Conservation (phyloP, 2,888 invertebrate genomes). For the Microdon myrmicae region DNA sequence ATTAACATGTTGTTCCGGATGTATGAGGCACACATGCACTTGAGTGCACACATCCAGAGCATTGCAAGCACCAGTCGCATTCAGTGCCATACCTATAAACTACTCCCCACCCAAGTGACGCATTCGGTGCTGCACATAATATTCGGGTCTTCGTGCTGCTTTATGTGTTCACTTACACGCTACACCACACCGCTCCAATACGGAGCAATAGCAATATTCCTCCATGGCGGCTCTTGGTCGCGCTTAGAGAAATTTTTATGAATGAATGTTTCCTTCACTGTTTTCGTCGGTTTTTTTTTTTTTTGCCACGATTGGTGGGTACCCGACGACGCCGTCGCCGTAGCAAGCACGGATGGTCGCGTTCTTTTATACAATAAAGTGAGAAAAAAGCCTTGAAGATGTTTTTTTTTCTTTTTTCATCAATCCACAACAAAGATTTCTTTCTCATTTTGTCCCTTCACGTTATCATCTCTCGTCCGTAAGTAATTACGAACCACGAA, state of each 20-base stretch:
- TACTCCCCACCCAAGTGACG: too few species aligned
- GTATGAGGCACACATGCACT: too few species aligned
- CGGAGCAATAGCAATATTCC: conserved; percentile 25
- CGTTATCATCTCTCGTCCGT: conserved; percentile 40
- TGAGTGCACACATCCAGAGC: too few species aligned
- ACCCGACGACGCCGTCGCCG: conserved; percentile 16
- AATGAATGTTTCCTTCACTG: too few species aligned
- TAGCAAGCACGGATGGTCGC: too few species aligned
- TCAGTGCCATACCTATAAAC: too few species aligned
- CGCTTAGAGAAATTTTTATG: conserved; percentile 37
- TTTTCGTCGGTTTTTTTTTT: too few species aligned
- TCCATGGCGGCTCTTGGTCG: conserved; percentile 23
- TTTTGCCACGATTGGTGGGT: conserved; percentile 22
- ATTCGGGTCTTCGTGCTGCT: conserved; percentile 30
- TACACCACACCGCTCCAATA: too few species aligned
- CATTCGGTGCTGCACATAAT: too few species aligned
- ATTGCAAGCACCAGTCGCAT: too few species aligned
- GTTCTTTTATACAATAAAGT: conserved; percentile 25
- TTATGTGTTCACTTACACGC: conserved; percentile 26
- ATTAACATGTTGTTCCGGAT: too few species aligned
- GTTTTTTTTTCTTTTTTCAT: conserved; percentile 20
- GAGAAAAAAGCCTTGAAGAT: conserved; percentile 1
- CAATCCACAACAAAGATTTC: conserved; percentile 38
- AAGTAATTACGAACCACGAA: conserved; percentile 19
- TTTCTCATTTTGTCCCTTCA: conserved; percentile 28